A percentile compares a stretch with the other conserved stretches of the same genome.
These are phyloP conservation scores for Xyliphius kryptos DNA, from an alignment of 2,113 vertebrate genomes.

Conservation along the genomic window DNA sequence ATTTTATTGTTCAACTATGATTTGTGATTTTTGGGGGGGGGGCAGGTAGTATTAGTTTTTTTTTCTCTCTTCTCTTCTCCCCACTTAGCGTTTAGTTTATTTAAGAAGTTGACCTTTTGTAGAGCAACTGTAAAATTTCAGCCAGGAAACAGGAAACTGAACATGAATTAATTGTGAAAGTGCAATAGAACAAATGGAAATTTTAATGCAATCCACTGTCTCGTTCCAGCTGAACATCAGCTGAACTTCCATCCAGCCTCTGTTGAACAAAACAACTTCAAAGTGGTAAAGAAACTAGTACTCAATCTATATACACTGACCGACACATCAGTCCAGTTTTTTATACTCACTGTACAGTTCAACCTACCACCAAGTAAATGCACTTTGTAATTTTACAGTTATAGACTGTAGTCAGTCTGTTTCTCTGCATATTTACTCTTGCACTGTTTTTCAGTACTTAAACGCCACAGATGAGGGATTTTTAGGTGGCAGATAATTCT, in stretches of 20 bases:
- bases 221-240: background rate
- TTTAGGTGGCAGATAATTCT: too few relatives aligned
- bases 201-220: slow-evolving; percentile 20
- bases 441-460: too few relatives aligned
- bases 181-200: slow-evolving; percentile 65
- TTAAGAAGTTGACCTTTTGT: slow-evolving; percentile 48
- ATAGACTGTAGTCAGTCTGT: too few relatives aligned
- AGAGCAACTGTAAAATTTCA: slow-evolving; percentile 40
- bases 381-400: too few relatives aligned
- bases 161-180: slow-evolving; percentile 47
- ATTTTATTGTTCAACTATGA: slow-evolving; percentile 47
- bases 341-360: too few relatives aligned
- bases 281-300: background rate
- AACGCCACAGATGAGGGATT: too few relatives aligned
- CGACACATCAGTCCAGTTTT: too few relatives aligned
- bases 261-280: slow-evolving; percentile 21
- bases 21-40: slow-evolving; percentile 24
- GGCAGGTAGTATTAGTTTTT: slow-evolving; percentile 40
- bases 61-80: slow-evolving; percentile 52
- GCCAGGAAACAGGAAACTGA: slow-evolving; percentile 10
- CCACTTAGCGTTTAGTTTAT: slow-evolving; percentile 41
- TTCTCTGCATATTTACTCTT: too few relatives aligned
- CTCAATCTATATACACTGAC: too few relatives aligned
- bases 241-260: background rate
- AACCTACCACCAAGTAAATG: too few relatives aligned